Percentiles rank a stretch among this genome's conserved stretches.
These are phyloP conservation scores for Sesia apiformis DNA, from an alignment of 2,888 invertebrate genomes.

Conservation along the genomic window DNA sequence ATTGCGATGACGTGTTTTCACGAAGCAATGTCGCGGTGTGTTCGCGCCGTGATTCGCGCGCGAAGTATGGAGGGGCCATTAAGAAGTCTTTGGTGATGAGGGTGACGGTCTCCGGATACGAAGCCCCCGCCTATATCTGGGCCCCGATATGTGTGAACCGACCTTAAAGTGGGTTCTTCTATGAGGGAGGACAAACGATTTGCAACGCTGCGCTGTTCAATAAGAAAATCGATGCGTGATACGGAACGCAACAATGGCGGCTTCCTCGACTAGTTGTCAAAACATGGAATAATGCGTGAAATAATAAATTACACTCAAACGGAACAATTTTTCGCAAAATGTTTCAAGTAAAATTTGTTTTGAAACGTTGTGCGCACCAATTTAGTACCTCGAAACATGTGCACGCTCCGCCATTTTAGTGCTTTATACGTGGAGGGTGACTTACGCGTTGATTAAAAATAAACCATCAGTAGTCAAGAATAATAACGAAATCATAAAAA, in stretches of 20 bases:
- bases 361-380: constrained; percentile 25
- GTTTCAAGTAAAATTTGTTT: constrained; percentile 31
- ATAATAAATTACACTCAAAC: constrained; percentile 10
- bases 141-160: too few relatives aligned
- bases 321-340: constrained; percentile 17
- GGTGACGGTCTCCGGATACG: too few relatives aligned
- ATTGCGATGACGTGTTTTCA: too few relatives aligned
- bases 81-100: too few relatives aligned
- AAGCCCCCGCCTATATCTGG: too few relatives aligned
- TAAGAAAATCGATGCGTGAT: not conserved
- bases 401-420: constrained; percentile 21
- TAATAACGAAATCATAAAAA: constrained; percentile 27
- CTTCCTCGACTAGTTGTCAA: constrained; percentile 1
- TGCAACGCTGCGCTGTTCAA: too few relatives aligned
- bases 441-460: constrained; percentile 40
- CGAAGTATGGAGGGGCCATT: too few relatives aligned
- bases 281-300: not conserved
- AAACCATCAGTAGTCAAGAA: constrained; percentile 39
- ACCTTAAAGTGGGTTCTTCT: too few relatives aligned
- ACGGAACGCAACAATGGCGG: constrained; percentile 28
- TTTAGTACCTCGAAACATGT: constrained; percentile 12
- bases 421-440: constrained; percentile 36
- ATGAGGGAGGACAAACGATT: too few relatives aligned
- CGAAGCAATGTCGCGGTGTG: too few relatives aligned
- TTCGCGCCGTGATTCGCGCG: too few relatives aligned